Conservation (phyloP, 1,140 invertebrate species). For the Drosophila bocqueti region DNA sequence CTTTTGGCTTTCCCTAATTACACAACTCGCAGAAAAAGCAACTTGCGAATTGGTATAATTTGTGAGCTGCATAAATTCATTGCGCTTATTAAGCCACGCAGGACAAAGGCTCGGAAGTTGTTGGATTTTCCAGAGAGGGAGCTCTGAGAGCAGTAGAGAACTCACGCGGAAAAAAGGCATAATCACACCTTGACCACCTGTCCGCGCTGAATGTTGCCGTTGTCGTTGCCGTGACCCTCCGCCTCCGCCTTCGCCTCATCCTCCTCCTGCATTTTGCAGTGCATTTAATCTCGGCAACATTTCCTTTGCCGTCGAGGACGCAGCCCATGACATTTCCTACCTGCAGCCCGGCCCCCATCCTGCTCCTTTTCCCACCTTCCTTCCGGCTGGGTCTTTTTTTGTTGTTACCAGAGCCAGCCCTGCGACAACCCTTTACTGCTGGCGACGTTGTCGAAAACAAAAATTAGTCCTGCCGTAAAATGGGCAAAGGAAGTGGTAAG, state of each 20-base stretch:
- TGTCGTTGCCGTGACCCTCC: not conserved
- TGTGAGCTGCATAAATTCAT: conserved; percentile 70
- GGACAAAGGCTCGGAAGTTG: conserved; percentile 56
- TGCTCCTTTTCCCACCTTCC: not conserved
- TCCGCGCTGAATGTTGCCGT: conserved; percentile 42
- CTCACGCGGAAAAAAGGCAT: conserved; percentile 36
- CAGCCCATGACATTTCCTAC: conserved; percentile 76
- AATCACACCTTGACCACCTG: conserved; percentile 72
- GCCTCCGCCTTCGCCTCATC: not conserved
- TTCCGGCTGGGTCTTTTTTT: conserved; percentile 10
- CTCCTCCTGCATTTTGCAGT: conserved; percentile 27
- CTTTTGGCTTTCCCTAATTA: conserved; percentile 47
- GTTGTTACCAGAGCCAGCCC: not conserved
- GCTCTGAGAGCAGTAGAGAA: not conserved
- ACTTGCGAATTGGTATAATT: conserved; percentile 28
- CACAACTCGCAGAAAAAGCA: conserved; percentile 1
- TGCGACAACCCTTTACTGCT: conserved; percentile 58
- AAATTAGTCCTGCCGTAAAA: conserved; percentile 79
- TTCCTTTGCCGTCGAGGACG: conserved; percentile 69
- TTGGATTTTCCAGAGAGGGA: conserved; percentile 7
- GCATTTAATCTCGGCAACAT: conserved; percentile 79
- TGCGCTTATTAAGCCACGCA: conserved; percentile 63
- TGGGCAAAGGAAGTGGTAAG: conserved; percentile 81
- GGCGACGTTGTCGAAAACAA: conserved; percentile 76
- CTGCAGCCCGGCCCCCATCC: conserved; percentile 29